Evolutionary conservation across 35 echinoderm and acorn worm species (phyloP), one percentile per base, ranked within the genome.

Genomic region (Diadema setosum): DNA sequence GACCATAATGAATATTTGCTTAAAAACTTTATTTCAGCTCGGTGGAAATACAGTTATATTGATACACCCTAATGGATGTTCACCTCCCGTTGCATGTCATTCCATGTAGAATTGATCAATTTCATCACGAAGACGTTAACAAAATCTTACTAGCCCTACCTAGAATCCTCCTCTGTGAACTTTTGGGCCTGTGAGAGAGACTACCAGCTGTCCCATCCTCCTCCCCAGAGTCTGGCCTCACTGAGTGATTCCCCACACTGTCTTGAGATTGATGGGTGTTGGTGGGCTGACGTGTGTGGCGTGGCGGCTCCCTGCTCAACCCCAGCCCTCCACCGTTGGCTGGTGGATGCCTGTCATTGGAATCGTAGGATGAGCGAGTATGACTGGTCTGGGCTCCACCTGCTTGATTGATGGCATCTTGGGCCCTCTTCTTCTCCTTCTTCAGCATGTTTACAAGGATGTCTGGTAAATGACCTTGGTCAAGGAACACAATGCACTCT

Each of bases 381-480:
- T 9, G 9, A 9, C 9, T 11, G 48, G 48, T 52, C 9, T 52
- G 48, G 3, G 40, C 7, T 21, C 35, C 33, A 32, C n/a, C 73
- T 78, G 73, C 73, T 35, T 90, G 88, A 83, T 83, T 95, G 5
- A 95, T 59, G 16, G 96, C 96, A 86, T 99, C 96, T 23, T 92
- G 96, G 6, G 93, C 93, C 74, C 93, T 63, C 43, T 99, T 99
- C 93, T 99, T 99, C 50, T 99, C 96, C 80, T 99, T 99, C 50
- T 99, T 99, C 44, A 99, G 76, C 96, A 99, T 99, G 58, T 99
- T 99, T 24, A 99, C 96, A 29, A 99, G 65, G 67, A 99, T 99
- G 90, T 99, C 96, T 99, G 63, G 63, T 27, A 16, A 34, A 25
- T 14, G 2, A 32, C n/a, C 63, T 67, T 67, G 63, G 63, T 67